Evolutionary conservation across 92 coral and sea anemone genomes (phyloP).

Genomic region (Plumapathes pennacea): DNA sequence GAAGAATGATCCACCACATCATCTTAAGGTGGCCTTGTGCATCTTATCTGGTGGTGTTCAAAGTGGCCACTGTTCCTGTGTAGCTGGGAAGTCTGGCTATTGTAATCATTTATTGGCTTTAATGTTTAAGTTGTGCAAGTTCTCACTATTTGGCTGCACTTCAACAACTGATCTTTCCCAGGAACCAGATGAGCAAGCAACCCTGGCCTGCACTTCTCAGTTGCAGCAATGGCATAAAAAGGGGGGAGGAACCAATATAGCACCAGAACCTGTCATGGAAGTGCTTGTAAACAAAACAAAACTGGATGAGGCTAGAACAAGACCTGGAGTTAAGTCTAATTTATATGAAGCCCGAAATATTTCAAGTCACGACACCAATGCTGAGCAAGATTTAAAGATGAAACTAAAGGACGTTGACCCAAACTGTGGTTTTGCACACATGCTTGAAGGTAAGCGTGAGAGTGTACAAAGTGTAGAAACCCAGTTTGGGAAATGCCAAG

Average conservation of each 20-base stretch:
- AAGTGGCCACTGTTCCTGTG: conserved; percentile 42
- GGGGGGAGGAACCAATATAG: conserved; percentile 37
- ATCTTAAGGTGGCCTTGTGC: conserved; percentile 21
- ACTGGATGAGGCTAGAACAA: conserved; percentile 4
- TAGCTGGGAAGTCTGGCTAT: conserved; percentile 51
- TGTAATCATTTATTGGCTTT: conserved; percentile 57
- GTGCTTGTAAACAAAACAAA: conserved; percentile 39
- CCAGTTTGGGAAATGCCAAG: conserved; percentile 17
- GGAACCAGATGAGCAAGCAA: conserved; percentile 37
- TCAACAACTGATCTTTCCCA: conserved; percentile 22
- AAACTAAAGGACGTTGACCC: background rate
- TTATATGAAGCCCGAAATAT: conserved; percentile 44
- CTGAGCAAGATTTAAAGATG: conserved; percentile 5
- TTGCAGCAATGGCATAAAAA: conserved; percentile 58
- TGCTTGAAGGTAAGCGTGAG: background rate
- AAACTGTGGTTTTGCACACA: conserved; percentile 9
- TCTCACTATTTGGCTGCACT: conserved; percentile 14
- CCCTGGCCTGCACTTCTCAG: conserved; percentile 41
- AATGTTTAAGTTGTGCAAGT: conserved; percentile 55
- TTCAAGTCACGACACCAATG: conserved; percentile 7
- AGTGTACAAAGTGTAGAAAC: background rate
- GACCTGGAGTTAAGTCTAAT: conserved; percentile 21
- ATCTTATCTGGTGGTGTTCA: conserved; percentile 36
- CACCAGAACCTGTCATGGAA: conserved; percentile 53
- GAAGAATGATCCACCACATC: conserved; percentile 30